phyloP scores from a whole-genome alignment of 2,113 vertebrate species.

The Oceanodroma tethys region DNA sequence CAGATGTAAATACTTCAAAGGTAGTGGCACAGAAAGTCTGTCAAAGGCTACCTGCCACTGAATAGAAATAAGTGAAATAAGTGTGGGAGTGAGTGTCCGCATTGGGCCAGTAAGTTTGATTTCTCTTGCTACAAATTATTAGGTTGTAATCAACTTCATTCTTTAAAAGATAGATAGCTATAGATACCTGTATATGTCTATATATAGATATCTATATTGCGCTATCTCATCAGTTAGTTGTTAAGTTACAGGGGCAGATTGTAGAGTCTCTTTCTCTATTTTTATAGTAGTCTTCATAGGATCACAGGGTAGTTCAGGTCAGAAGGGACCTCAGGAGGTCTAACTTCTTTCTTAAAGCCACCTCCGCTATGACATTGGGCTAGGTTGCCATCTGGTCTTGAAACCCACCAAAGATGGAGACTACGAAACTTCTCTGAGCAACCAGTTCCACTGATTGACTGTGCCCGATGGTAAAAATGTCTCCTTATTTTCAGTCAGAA shows the following conservation, averaged over 20 bases:
- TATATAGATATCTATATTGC: background rate
- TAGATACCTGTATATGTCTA: background rate
- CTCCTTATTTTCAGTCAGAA: background rate
- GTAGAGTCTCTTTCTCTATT: background rate
- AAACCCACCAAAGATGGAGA: background rate
- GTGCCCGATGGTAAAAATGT: background rate
- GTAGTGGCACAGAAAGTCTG: background rate
- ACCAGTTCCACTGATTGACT: background rate
- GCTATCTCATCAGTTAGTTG: background rate
- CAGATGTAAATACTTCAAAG: background rate
- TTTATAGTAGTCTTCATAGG: background rate
- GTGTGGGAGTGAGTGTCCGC: background rate
- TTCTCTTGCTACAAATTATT: background rate
- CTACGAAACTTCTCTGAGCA: background rate
- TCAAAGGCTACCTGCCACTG: background rate
- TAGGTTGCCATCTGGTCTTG: background rate
- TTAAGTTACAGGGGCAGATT: background rate
- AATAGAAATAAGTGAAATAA: background rate
- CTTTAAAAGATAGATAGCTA: background rate
- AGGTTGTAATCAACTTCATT: background rate
- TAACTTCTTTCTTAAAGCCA: background rate
- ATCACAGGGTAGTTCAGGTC: background rate
- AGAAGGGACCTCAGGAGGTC: background rate
- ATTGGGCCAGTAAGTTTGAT: background rate
- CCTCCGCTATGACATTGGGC: background rate